A percentile compares a stretch with the other conserved stretches of the same genome.
phyloP scores from a whole-genome alignment of 2,888 invertebrate genomes.

The Dione vanillae region DNA sequence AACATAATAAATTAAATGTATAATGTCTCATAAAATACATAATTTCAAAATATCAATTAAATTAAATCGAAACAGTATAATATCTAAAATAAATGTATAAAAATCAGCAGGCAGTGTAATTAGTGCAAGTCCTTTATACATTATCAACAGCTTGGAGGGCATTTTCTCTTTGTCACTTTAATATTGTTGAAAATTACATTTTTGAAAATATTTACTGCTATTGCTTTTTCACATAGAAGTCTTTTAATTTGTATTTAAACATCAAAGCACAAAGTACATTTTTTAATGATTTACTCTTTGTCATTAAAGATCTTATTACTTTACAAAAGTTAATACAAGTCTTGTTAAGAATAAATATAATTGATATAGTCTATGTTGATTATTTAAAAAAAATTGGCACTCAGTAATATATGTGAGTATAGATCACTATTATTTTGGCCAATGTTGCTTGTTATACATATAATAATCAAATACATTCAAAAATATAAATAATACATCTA shows the following conservation, averaged over 20 bases:
- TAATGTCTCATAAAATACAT: conserved; percentile 43
- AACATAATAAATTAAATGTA: conserved; percentile 48
- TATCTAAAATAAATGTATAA: conserved; percentile 35
- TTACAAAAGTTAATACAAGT: background rate
- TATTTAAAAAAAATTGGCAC: conserved; percentile 28
- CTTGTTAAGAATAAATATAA: conserved; percentile 1
- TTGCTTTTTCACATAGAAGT: background rate
- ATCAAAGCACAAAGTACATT: background rate
- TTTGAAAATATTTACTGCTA: background rate
- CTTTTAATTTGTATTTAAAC: background rate
- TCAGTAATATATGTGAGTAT: conserved; percentile 15
- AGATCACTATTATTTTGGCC: conserved; percentile 22
- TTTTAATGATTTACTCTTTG: background rate
- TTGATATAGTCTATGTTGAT: background rate
- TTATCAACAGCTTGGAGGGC: conserved; percentile 41
- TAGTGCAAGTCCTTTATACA: conserved; percentile 15
- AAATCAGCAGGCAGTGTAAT: conserved; percentile 40
- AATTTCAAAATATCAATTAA: conserved; percentile 36
- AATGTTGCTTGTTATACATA: conserved; percentile 1
- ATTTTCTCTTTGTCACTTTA: conserved; percentile 5
- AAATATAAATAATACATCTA: background rate
- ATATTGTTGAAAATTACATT: conserved; percentile 1
- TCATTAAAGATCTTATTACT: background rate
- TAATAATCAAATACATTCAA: background rate
- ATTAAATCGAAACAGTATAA: conserved; percentile 26